Base-by-base conservation (phyloP, 2,888 invertebrate genomes). In the Drosophila basisetae region DNA sequence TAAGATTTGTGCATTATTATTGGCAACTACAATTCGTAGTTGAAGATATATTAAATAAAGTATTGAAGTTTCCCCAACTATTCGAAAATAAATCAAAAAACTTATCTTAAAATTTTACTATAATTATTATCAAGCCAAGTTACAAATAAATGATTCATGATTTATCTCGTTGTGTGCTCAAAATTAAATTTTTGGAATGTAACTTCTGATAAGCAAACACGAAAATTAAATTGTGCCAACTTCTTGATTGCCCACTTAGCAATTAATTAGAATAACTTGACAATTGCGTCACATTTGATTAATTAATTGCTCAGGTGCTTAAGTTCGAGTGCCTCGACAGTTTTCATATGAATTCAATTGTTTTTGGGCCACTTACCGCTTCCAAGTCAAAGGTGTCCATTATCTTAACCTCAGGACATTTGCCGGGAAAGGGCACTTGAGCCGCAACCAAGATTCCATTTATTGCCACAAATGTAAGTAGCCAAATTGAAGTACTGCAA, bases 401-500 rank as follows among this genome's bases (percentile, higher is more conserved):
- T 4, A 95, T 94, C 60, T 94, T 93, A 0, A 96, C 94, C 22
- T 95, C 93, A 0, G 96, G 96, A 83, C 96, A 96, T 0, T 93
- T 87, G 4, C 96, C 96, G 1, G 95, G 94, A 80, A 95, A 94
- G 1, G 96, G 94, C 16, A 96, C 94, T 91, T 96, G 96, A 0
- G 95, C 84, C 7, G 55, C 35, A 9, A 72, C 82, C 63, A 76
- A 54, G 65, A 74, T 56, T 61, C 70, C 84, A 64, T 60, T 73
- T 10, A 69, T 30, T 9, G 77, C 74, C 65, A 73, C 64, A 39
- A 73, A 70, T 31, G 82, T 25, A 7, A 87, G 75, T 62, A 87
- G 70, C 67, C 31, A 66, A 60, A 70, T 10, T 49, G 76, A 68
- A 37, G 69, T 52, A 9, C 84, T 84, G 68, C 22, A 50, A 66